Conservation (phyloP, 2,797 vertebrate species). For the Falco biarmicus region DNA sequence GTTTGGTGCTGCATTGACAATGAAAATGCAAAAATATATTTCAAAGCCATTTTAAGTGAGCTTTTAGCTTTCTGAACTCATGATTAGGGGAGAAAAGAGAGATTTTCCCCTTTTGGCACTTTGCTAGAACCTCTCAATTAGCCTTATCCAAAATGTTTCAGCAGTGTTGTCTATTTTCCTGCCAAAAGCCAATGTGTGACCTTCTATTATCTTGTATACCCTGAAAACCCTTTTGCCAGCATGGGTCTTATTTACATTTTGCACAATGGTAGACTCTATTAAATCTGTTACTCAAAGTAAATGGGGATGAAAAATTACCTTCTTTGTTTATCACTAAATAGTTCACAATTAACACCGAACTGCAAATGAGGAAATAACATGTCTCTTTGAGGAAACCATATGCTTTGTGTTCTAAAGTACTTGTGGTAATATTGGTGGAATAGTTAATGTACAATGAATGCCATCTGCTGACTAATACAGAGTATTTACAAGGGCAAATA, state of each 20-base stretch:
- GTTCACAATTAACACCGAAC: constrained; percentile 76
- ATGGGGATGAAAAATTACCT: constrained; percentile 72
- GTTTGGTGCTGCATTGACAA: background rate
- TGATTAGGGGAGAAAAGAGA: background rate
- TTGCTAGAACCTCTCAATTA: constrained; percentile 21
- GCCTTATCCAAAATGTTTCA: constrained; percentile 41
- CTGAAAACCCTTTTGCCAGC: background rate
- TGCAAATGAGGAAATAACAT: constrained; percentile 75
- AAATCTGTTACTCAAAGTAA: constrained; percentile 62
- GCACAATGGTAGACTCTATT: constrained; percentile 26
- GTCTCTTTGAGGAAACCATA: constrained; percentile 75
- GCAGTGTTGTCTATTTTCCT: background rate
- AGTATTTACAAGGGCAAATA: constrained; percentile 71
- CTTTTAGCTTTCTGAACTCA: constrained; percentile 33
- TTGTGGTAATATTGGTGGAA: constrained; percentile 45
- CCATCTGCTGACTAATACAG: constrained; percentile 79
- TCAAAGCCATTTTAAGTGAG: background rate
- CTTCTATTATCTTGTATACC: constrained; percentile 2
- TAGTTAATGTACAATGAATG: constrained; percentile 71
- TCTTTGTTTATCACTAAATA: constrained; percentile 71
- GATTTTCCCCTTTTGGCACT: constrained; percentile 20
- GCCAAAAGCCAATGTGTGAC: constrained; percentile 45
- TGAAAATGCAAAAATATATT: background rate
- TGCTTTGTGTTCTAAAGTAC: constrained; percentile 69
- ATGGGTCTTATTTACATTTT: constrained; percentile 56